A percentile compares a stretch with the other conserved stretches of the same genome.
Evolutionary conservation across 2,888 invertebrate genomes (phyloP).

Genomic region (Carpatolechia fugitivella): DNA sequence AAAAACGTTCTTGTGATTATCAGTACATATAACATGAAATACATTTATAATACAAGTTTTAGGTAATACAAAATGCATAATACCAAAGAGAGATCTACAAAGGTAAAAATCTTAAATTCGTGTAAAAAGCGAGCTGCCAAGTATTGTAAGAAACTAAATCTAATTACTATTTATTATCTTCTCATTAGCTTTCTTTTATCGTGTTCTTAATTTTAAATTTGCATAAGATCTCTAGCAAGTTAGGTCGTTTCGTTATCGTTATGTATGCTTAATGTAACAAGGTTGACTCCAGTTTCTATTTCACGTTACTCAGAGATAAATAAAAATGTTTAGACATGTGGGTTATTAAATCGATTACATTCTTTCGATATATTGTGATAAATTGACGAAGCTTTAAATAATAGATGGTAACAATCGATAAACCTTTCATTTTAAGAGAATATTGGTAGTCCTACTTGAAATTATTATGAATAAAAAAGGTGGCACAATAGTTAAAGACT

Average conservation of each 20-base stretch:
- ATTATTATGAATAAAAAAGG: neutral
- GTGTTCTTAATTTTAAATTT: no score
- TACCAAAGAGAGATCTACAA: conserved; percentile 13
- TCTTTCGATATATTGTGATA: neutral
- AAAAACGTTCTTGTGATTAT: no score
- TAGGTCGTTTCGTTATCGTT: no score
- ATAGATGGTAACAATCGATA: neutral
- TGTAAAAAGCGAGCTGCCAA: conserved; percentile 15
- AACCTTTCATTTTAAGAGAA: neutral
- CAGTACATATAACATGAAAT: no score
- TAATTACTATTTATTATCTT: neutral
- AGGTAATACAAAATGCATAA: conserved; percentile 3
- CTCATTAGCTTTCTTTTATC: neutral
- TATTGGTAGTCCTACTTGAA: neutral
- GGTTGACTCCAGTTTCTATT: no score
- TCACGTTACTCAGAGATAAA: no score
- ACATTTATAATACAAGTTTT: no score
- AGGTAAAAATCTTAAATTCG: conserved; percentile 7
- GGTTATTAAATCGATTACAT: no score
- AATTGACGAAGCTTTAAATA: neutral
- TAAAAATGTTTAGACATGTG: no score
- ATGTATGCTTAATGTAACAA: no score
- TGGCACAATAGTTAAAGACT: no score
- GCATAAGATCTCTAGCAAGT: no score
- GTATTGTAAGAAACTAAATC: neutral